Conservation (phyloP, 1,140 invertebrate genomes). For the Formica exsecta region DNA sequence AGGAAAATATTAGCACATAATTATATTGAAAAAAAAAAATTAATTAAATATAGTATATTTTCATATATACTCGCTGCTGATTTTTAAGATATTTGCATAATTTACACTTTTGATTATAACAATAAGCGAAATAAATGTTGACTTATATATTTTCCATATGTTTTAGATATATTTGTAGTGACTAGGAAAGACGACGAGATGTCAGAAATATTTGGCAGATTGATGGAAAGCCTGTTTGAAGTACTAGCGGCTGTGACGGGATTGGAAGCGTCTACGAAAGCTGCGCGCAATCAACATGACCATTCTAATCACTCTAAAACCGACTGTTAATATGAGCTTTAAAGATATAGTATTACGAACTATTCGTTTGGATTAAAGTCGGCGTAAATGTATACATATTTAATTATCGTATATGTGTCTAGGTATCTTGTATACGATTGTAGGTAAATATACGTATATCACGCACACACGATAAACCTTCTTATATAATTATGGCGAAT, state of each 20-base stretch:
- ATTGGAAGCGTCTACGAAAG: slow-evolving; percentile 84
- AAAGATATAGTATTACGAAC: slow-evolving; percentile 57
- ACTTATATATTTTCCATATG: slow-evolving; percentile 28
- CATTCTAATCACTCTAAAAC: slow-evolving; percentile 81
- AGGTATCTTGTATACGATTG: slow-evolving; percentile 65
- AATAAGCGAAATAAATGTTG: slow-evolving; percentile 23
- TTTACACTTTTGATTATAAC: not conserved
- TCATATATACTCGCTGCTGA: not conserved
- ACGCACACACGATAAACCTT: slow-evolving; percentile 12
- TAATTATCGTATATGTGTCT: slow-evolving; percentile 59
- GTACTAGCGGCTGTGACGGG: slow-evolving; percentile 88
- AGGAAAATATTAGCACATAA: not conserved
- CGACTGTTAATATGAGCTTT: slow-evolving; percentile 81
- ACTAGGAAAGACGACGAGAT: slow-evolving; percentile 89
- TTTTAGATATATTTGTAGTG: slow-evolving; percentile 89
- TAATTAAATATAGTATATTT: not conserved
- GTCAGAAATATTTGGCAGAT: slow-evolving; percentile 88
- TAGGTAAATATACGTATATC: slow-evolving; percentile 61
- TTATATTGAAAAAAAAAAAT: not conserved
- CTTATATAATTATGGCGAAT: slow-evolving; percentile 10
- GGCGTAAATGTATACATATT: slow-evolving; percentile 56
- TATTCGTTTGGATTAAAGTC: slow-evolving; percentile 60
- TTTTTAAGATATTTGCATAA: not conserved
- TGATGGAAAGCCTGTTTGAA: slow-evolving; percentile 90
- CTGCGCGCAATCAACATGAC: slow-evolving; percentile 79